phyloP scores from a whole-genome alignment of 2,113 vertebrate genomes.

The Irena cyanogastra region DNA sequence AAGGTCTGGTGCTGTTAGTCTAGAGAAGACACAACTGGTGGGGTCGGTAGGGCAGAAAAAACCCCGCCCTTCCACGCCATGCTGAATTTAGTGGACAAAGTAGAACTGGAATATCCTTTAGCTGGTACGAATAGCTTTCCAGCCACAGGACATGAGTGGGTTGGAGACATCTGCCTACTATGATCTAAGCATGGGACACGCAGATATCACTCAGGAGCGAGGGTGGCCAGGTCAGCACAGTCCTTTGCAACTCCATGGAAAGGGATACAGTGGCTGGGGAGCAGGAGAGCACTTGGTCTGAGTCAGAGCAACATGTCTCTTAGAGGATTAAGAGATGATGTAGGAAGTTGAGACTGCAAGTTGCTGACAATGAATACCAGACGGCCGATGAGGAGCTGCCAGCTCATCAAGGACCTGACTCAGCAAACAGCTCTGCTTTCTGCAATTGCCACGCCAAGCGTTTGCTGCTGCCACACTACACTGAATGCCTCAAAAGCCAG shows the following conservation, averaged over 20 bases:
- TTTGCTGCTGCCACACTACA: not conserved
- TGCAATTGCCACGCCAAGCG: fast-evolving
- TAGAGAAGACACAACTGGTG: not conserved
- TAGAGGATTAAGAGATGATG: conserved; percentile 32
- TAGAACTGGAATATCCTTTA: not conserved
- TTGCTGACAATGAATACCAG: conserved; percentile 50
- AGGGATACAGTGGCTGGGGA: fast-evolving
- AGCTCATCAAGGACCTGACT: conserved; percentile 57
- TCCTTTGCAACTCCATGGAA: not conserved
- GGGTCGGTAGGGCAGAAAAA: fast-evolving
- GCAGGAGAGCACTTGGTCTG: not conserved
- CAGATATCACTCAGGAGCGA: not conserved
- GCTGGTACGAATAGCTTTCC: not conserved
- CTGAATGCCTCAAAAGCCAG: not conserved
- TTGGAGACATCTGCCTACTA: not conserved
- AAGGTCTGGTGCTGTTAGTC: not conserved
- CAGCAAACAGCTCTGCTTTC: conserved; percentile 32
- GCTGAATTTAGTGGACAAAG: not conserved
- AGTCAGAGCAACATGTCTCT: conserved; percentile 29
- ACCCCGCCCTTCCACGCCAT: fast-evolving
- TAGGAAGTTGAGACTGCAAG: conserved; percentile 50
- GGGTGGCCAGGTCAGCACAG: not conserved
- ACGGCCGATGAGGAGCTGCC: not conserved
- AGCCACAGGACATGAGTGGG: not conserved
- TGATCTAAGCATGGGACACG: not conserved